Conservation (phyloP, 2,113 vertebrate species). For the Salvelinus sp. region DNA sequence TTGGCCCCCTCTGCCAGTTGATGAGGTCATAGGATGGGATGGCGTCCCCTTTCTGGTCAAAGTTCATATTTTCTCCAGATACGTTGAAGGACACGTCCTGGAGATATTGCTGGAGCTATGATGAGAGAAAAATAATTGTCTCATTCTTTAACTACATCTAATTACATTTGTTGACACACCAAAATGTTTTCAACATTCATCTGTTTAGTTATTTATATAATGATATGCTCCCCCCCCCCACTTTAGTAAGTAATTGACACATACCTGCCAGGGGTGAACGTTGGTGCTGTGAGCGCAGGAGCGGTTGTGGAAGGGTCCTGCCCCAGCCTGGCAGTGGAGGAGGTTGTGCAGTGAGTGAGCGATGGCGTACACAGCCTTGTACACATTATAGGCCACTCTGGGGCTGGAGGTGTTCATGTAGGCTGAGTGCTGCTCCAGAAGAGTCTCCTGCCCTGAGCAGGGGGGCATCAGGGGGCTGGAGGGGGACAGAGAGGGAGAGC, state of each 20-base stretch:
- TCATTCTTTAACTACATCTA: not conserved
- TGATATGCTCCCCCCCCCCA: not conserved
- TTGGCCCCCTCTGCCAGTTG: conserved; percentile 72
- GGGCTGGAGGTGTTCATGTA: conserved; percentile 52
- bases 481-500: conserved; percentile 29
- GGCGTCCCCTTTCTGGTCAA: conserved; percentile 75
- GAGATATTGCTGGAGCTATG: conserved; percentile 69
- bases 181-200: no score
- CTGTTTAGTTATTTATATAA: not conserved
- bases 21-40: conserved; percentile 76
- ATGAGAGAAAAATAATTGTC: not conserved
- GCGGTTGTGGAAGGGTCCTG: conserved; percentile 68
- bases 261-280: conserved; percentile 76
- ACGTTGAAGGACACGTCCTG: conserved; percentile 66
- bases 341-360: conserved; percentile 74
- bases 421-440: conserved; percentile 36
- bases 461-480: conserved; percentile 31
- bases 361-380: conserved; percentile 60
- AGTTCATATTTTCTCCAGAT: conserved; percentile 69
- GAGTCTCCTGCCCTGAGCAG: conserved; percentile 54
- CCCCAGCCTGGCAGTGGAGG: conserved; percentile 60
- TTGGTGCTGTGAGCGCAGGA: conserved; percentile 66
- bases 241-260: not conserved
- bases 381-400: conserved; percentile 55
- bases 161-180: not conserved